Evolutionary conservation across 2,888 invertebrate genomes (phyloP).

Genomic region (Drosophila greeni): DNA sequence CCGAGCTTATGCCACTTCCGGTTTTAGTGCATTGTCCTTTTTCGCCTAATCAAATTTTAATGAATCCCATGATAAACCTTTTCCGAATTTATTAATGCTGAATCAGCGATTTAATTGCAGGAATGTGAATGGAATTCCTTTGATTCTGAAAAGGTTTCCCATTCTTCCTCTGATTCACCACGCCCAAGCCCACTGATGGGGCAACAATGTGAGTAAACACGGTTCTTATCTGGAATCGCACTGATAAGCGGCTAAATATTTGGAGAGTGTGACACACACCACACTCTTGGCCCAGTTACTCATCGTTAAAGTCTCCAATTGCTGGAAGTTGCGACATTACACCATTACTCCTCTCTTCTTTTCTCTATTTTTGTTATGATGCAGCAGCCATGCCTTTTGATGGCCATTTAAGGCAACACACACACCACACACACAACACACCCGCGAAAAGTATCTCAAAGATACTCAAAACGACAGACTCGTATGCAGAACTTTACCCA

Average conservation of each 20-base stretch:
- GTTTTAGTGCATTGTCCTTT: constrained; percentile 49
- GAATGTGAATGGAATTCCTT: constrained; percentile 6
- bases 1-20: constrained; percentile 65
- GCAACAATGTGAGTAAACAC: constrained; percentile 65
- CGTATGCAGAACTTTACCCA: constrained; percentile 65
- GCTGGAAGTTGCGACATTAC: constrained; percentile 26
- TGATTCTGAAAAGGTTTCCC: too few relatives aligned
- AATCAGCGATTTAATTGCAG: constrained; percentile 7
- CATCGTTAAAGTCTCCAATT: constrained; percentile 38
- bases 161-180: constrained; percentile 34
- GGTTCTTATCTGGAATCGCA: constrained; percentile 52
- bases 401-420: constrained; percentile 8
- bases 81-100: constrained; percentile 15
- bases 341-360: too few relatives aligned
- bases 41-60: constrained; percentile 57
- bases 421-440: constrained; percentile 6
- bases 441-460: constrained; percentile 10
- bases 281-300: constrained; percentile 40
- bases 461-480: constrained; percentile 24
- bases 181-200: constrained; percentile 37
- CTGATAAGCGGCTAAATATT: constrained; percentile 56
- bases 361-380: constrained; percentile 12
- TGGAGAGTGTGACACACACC: constrained; percentile 54
- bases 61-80: constrained; percentile 43
- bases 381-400: constrained; percentile 8